Percentiles rank a stretch among this genome's conserved stretches.
phyloP scores from a whole-genome alignment of 2,113 vertebrate species.

The Protobothrops flavoviridis region DNA sequence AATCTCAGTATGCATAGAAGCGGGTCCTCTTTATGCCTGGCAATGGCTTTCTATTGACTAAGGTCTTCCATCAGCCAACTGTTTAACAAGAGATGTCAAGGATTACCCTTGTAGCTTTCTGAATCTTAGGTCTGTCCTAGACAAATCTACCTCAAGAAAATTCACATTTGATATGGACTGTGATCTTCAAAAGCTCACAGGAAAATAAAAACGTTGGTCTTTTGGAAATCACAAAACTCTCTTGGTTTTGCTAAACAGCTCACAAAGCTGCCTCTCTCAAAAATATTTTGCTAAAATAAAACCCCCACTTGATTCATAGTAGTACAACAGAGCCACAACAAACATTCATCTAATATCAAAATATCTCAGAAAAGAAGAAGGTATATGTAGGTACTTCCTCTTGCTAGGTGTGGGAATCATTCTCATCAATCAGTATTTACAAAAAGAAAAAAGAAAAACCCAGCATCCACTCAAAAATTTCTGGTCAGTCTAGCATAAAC shows the following conservation, averaged over 20 bases:
- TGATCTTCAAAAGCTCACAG: background rate
- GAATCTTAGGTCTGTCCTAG: background rate
- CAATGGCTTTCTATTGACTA: background rate
- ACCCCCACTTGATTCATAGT: background rate
- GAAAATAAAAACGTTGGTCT: background rate
- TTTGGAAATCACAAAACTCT: background rate
- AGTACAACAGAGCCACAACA: background rate
- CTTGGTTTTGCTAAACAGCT: background rate
- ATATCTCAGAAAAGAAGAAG: background rate
- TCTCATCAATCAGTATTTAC: background rate
- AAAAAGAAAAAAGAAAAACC: background rate
- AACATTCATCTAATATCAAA: background rate
- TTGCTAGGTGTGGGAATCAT: background rate
- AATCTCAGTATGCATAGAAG: background rate
- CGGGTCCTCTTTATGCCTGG: background rate
- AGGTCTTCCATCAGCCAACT: background rate
- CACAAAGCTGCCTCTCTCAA: background rate
- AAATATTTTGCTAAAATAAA: background rate
- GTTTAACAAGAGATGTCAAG: background rate
- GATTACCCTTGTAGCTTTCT: background rate
- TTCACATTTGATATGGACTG: background rate
- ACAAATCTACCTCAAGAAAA: background rate
- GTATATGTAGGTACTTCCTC: background rate
- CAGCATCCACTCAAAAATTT: background rate
- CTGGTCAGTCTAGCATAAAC: background rate